Percentiles rank a stretch among this genome's conserved stretches.
phyloP scores from a whole-genome alignment of 92 coral and sea anemone species.

The Pocillopora grandis region DNA sequence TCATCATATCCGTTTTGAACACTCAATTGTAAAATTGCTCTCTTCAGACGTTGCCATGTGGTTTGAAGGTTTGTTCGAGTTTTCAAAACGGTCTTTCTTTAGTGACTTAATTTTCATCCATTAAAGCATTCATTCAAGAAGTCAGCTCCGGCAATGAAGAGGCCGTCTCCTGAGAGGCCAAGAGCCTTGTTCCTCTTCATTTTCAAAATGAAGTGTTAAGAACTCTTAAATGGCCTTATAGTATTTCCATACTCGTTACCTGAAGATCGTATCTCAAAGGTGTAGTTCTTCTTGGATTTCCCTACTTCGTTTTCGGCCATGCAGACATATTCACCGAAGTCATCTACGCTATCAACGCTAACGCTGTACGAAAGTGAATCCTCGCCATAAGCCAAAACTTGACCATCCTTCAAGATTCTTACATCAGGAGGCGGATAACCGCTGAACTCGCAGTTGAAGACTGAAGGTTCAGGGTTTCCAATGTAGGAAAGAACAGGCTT shows the following conservation, averaged over 20 bases:
- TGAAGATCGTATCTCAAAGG: slow-evolving; percentile 6
- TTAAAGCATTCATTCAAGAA: too few relatives aligned
- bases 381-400: slow-evolving; percentile 49
- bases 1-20: too few relatives aligned
- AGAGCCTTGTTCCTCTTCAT: too few relatives aligned
- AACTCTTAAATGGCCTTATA: too few relatives aligned
- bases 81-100: too few relatives aligned
- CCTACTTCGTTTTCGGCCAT: slow-evolving; percentile 26
- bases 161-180: too few relatives aligned
- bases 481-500: slow-evolving; percentile 42
- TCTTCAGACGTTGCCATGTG: too few relatives aligned
- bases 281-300: background rate
- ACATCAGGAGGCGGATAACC: slow-evolving; percentile 49
- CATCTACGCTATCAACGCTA: slow-evolving; percentile 57
- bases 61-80: too few relatives aligned
- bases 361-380: slow-evolving; percentile 56
- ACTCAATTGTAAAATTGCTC: too few relatives aligned
- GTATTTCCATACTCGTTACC: background rate
- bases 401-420: slow-evolving; percentile 47
- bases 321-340: slow-evolving; percentile 61
- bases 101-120: too few relatives aligned
- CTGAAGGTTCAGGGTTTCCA: slow-evolving; percentile 52
- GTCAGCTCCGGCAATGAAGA: too few relatives aligned
- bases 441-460: slow-evolving; percentile 56
- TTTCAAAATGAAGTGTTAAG: too few relatives aligned